Evolutionary conservation across 2,888 invertebrate species (phyloP).

Genomic region (Crossocerus cetratus): DNA sequence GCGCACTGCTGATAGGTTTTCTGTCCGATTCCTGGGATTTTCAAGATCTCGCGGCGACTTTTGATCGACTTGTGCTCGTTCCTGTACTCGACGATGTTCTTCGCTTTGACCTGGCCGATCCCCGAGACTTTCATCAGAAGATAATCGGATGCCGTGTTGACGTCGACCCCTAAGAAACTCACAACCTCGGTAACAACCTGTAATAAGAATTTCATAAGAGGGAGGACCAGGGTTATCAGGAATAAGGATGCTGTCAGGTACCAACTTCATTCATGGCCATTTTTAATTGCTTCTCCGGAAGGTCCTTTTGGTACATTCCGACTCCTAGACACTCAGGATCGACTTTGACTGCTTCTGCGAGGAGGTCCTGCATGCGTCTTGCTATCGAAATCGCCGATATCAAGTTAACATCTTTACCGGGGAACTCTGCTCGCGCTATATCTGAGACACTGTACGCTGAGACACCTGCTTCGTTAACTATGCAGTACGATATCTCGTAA

Average conservation of each 20-base stretch:
- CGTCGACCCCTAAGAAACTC: slow-evolving; percentile 94
- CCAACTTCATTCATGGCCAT: slow-evolving; percentile 84
- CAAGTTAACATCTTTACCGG: slow-evolving; percentile 88
- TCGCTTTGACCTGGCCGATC: slow-evolving; percentile 85
- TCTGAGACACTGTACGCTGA: slow-evolving; percentile 94
- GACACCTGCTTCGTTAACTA: slow-evolving; percentile 94
- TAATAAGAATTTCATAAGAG: background rate
- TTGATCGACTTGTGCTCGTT: slow-evolving; percentile 84
- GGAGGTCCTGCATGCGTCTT: slow-evolving; percentile 91
- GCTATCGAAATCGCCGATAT: slow-evolving; percentile 89
- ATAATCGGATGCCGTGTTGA: slow-evolving; percentile 91
- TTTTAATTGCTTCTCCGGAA: slow-evolving; percentile 87
- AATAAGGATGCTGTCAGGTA: too few species aligned
- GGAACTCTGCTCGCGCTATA: slow-evolving; percentile 90
- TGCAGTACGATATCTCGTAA: slow-evolving; percentile 82
- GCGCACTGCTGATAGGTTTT: slow-evolving; percentile 93
- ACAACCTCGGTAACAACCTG: slow-evolving; percentile 90
- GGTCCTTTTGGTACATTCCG: slow-evolving; percentile 97
- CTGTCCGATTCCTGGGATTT: slow-evolving; percentile 89
- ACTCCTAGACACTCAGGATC: slow-evolving; percentile 95
- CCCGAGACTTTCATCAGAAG: slow-evolving; percentile 92
- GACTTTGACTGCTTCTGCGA: slow-evolving; percentile 94
- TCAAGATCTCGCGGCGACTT: slow-evolving; percentile 85
- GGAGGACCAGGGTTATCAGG: too few species aligned
- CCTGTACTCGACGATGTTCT: slow-evolving; percentile 87